These are phyloP conservation scores for Pemphredon lugubris DNA, from an alignment of 2,888 invertebrate genomes.

Conservation along the genomic window DNA sequence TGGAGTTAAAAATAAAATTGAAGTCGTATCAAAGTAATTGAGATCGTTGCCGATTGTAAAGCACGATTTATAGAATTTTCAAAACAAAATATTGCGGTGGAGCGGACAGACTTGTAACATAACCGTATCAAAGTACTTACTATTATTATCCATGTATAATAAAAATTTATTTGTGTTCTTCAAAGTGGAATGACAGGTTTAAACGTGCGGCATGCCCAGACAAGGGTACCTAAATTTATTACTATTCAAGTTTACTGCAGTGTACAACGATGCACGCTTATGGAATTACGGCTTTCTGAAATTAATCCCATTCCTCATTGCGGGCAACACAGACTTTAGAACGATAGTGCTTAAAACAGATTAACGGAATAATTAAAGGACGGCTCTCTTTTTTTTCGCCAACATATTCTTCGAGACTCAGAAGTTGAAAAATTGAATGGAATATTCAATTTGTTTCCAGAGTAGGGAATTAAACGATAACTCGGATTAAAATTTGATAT, in stretches of 20 bases:
- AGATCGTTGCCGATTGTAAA: too few species aligned
- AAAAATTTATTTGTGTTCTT: too few species aligned
- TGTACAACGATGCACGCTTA: neutral
- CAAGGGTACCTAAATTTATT: too few species aligned
- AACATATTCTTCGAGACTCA: neutral
- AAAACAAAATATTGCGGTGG: too few species aligned
- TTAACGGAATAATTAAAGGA: neutral
- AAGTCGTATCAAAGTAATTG: too few species aligned
- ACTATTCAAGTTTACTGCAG: neutral
- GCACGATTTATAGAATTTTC: too few species aligned
- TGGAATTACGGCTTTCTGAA: neutral
- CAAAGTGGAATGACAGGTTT: too few species aligned
- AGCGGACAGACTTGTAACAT: too few species aligned
- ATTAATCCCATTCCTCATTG: neutral
- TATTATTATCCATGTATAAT: too few species aligned
- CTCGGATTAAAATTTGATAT: neutral
- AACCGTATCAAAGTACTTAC: too few species aligned
- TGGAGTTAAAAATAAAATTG: too few species aligned
- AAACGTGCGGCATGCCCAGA: too few species aligned
- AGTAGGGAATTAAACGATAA: neutral
- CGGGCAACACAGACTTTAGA: neutral
- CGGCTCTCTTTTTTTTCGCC: neutral
- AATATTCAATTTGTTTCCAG: neutral
- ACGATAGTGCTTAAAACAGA: neutral
- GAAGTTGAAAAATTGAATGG: neutral